Base-by-base conservation (phyloP, 2,797 vertebrate genomes). In the Ctenopoma kingsleyae region DNA sequence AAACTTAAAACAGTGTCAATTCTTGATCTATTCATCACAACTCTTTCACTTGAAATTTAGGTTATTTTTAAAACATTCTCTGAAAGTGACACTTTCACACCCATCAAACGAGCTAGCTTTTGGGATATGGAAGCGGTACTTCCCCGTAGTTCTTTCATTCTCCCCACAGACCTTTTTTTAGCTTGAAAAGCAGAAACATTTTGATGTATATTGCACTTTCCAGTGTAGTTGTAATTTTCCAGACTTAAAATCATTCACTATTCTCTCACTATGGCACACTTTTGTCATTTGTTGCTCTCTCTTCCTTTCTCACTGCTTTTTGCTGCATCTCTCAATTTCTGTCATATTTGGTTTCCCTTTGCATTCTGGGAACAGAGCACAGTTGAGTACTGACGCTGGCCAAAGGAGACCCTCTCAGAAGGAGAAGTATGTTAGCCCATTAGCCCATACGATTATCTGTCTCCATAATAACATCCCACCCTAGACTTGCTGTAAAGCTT, bases 351-450 rank as follows among this genome's bases (percentile, higher is more conserved):
- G 80, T 74, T 87, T 85, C 86, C 69, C 82, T 74, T 83, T 92
- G 85, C 79, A 78, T 80, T 93, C 89, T 89, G 85, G 88, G 72
- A 90, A 83, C 89, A 95, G 94, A 94, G 93, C 93, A 82, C 94
- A 93, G 90, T 91, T 93, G 92, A 92, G 85, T 92, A 88, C 91
- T 89, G 93, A 91, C 59, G 90, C 88, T 82, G 91, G 90, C 88
- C 92, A 93, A 88, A 92, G 91, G 92, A 93, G 89, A 90, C 86
- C 92, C 83, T 84, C 91, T 56, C 84, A 88, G 87, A 93, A 90
- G 87, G 93, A 94, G 87, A 95, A 91, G 94, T 95, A 95, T 81
- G 94, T 95, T 79, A 32, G 30, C 27, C 75, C 66, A n/a, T 95
- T 78, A 30, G 27, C 30, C 75, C 66, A n/a, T 60, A 58, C 89